A percentile compares a stretch with the other conserved stretches of the same genome.
phyloP scores from a whole-genome alignment of 1,140 invertebrate species.

The Aphelenchoides avenae region DNA sequence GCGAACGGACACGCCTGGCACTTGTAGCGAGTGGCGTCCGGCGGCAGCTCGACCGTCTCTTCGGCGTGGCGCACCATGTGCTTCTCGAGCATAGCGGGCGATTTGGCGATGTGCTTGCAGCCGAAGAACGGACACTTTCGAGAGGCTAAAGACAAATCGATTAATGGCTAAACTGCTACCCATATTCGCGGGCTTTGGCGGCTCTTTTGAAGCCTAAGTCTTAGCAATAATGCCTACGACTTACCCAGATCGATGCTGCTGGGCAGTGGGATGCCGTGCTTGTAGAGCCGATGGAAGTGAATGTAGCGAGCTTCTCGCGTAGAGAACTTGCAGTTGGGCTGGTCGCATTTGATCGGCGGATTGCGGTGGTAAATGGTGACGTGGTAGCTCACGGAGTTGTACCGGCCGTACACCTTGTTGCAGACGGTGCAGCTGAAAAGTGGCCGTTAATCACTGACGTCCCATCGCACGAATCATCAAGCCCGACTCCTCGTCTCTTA shows the following conservation, averaged over 20 bases:
- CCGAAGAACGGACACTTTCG: slow-evolving; percentile 53
- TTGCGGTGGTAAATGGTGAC: slow-evolving; percentile 59
- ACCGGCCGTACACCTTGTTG: slow-evolving; percentile 57
- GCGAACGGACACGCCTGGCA: too few relatives aligned
- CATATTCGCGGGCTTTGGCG: too few relatives aligned
- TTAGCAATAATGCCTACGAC: too few relatives aligned
- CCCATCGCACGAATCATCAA: slow-evolving; percentile 38
- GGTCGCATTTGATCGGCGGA: slow-evolving; percentile 54
- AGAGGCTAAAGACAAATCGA: slow-evolving; percentile 50
- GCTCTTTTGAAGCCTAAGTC: too few relatives aligned
- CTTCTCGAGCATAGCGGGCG: slow-evolving; percentile 58
- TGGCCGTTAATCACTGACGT: slow-evolving; percentile 26
- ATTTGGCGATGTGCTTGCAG: slow-evolving; percentile 55
- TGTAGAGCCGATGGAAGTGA: too few relatives aligned
- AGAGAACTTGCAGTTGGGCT: slow-evolving; percentile 51
- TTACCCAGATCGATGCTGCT: too few relatives aligned
- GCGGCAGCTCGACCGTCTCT: too few relatives aligned
- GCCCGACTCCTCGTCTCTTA: too few relatives aligned
- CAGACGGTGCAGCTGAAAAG: slow-evolving; percentile 52
- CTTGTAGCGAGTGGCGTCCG: too few relatives aligned
- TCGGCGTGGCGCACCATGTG: slow-evolving; percentile 52
- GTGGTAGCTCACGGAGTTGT: slow-evolving; percentile 56
- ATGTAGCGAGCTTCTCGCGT: too few relatives aligned
- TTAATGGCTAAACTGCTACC: too few relatives aligned
- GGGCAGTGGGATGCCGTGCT: too few relatives aligned